These are phyloP conservation scores for Girardinus metallicus DNA, from an alignment of 2,797 vertebrate species.

Conservation along the genomic window DNA sequence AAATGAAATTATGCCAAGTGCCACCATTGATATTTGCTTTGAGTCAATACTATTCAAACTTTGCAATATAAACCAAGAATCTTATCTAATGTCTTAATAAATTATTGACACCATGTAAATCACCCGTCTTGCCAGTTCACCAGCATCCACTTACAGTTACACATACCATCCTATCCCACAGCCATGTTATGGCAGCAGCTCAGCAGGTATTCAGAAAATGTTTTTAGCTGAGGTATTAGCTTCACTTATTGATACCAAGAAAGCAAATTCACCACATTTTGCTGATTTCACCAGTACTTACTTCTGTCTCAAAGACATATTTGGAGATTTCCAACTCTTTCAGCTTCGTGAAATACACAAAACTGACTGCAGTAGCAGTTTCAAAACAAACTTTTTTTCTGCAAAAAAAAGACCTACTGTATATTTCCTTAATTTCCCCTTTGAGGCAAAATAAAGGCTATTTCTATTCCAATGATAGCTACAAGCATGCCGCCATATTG, in stretches of 20 bases:
- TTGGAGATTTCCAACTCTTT: background rate
- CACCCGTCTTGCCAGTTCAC: background rate
- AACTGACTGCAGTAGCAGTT: background rate
- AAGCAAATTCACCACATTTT: background rate
- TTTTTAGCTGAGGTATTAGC: background rate
- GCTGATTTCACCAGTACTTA: background rate
- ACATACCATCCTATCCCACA: background rate
- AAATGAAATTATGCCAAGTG: background rate
- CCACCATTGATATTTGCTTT: background rate
- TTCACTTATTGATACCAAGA: background rate
- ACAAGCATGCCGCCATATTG: conserved; percentile 64
- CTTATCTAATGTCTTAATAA: background rate
- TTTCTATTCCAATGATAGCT: background rate
- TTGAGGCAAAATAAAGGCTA: too few species aligned
- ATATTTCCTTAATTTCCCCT: too few species aligned
- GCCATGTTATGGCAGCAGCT: background rate
- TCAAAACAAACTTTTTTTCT: background rate
- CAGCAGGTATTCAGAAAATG: background rate
- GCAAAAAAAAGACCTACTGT: too few species aligned
- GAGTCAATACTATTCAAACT: background rate
- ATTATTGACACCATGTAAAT: too few species aligned
- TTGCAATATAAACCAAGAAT: background rate
- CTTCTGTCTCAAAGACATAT: background rate
- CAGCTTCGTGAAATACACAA: background rate
- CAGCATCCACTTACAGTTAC: background rate